Conservation (phyloP, 2,797 vertebrate species). For the Coluber constrictor region DNA sequence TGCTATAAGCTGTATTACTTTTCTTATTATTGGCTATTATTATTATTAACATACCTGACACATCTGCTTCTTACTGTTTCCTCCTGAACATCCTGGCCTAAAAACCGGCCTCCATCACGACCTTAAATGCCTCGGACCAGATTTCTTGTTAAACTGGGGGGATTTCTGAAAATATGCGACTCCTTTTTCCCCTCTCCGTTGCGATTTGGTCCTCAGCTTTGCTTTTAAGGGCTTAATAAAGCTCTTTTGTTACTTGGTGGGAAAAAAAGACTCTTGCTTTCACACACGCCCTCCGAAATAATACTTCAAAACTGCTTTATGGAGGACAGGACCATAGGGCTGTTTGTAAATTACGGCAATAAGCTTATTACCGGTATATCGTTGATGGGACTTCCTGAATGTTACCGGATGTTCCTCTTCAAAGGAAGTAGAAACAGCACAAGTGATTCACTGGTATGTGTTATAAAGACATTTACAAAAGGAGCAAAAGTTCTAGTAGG, state of each 20-base stretch:
- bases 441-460: background rate
- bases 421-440: background rate
- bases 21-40: too few relatives aligned
- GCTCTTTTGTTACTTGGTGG: background rate
- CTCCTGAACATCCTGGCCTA: background rate
- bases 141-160: background rate
- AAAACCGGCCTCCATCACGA: too few relatives aligned
- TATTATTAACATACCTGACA: background rate
- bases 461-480: background rate
- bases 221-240: background rate
- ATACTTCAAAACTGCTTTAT: background rate
- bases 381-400: background rate
- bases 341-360: background rate
- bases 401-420: background rate
- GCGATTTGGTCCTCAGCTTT: background rate
- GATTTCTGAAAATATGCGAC: background rate
- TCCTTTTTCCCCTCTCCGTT: too few relatives aligned
- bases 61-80: conserved; percentile 15
- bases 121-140: background rate
- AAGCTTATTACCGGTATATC: background rate
- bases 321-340: background rate
- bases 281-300: background rate
- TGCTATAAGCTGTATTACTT: background rate
- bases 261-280: background rate
- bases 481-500: background rate